A percentile compares a stretch with the other conserved stretches of the same genome.
These are phyloP conservation scores for Drosophila yooni DNA, from an alignment of 2,888 invertebrate genomes.

Conservation along the genomic window DNA sequence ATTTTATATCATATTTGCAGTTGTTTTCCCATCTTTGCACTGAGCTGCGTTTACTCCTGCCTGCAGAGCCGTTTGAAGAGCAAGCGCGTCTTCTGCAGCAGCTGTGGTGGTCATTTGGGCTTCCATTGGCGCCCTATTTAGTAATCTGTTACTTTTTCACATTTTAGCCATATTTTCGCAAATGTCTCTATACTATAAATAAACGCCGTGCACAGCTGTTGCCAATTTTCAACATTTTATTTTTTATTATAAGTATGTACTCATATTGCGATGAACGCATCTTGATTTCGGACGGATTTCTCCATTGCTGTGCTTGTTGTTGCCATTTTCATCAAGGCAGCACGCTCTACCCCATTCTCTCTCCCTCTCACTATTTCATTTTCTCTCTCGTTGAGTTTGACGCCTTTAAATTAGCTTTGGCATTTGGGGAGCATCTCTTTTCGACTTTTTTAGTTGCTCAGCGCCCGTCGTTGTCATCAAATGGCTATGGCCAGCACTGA, in stretches of 20 bases:
- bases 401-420: neutral
- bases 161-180: slow-evolving; percentile 24
- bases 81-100: slow-evolving; percentile 82
- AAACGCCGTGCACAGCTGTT: slow-evolving; percentile 59
- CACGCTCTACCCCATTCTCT: neutral
- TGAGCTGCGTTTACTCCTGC: slow-evolving; percentile 80
- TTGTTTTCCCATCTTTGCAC: slow-evolving; percentile 83
- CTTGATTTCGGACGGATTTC: neutral
- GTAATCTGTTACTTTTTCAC: slow-evolving; percentile 10
- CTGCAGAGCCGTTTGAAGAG: slow-evolving; percentile 81
- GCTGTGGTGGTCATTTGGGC: slow-evolving; percentile 83
- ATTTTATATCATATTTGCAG: slow-evolving; percentile 52
- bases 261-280: slow-evolving; percentile 43
- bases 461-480: slow-evolving; percentile 47
- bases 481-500: slow-evolving; percentile 75
- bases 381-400: neutral
- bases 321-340: neutral
- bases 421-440: slow-evolving; percentile 12
- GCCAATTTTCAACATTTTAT: slow-evolving; percentile 50
- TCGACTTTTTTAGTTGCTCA: slow-evolving; percentile 45
- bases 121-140: slow-evolving; percentile 80
- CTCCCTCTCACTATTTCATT: neutral
- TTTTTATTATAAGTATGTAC: slow-evolving; percentile 29
- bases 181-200: slow-evolving; percentile 65
- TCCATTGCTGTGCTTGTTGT: slow-evolving; percentile 7